Base-by-base conservation (phyloP, 2,888 invertebrate genomes). In the Synergus itoensis region DNA sequence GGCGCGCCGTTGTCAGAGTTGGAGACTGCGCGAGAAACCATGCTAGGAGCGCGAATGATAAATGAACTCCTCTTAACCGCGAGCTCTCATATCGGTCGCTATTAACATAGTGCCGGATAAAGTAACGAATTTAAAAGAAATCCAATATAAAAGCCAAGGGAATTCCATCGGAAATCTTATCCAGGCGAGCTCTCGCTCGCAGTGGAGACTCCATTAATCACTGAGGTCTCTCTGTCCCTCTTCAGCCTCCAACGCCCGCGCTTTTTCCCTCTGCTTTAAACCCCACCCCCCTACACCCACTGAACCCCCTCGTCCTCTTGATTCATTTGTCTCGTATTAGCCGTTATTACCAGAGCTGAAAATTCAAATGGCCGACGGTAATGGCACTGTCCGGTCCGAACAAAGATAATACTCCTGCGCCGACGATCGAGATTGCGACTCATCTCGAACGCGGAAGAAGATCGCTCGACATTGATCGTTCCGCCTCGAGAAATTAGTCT, bases 101-200 rank as follows among this genome's bases (percentile, higher is more conserved):
- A 91, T 91, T 91, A 91, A 91, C 91, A 92, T 91, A 92, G 89
- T 88, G 88, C 89, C 89, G 91, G 91, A 90, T 91, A 91, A 91
- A 91, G 90, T 90, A 91, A 91, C 91, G 90, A 91, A 91, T 91
- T 91, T 91, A 89, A 91, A 91, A 91, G 89, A 91, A 91, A 91
- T 90, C 89, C 88, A 91, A 91, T 90, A 91, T 91, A 91, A 91
- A 91, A 90, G 91, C 89, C 86, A 87, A 89, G 90, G 88, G 90
- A 91, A 91, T 92, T 91, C 91, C 92, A 91, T 90, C 90, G 89
- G 89, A 91, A 92, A 92, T 92, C 89, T 92, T 91, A 92, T 92
- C 92, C 90, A 84, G 85, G 79, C 87, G 88, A 88, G 88, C 89
- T 89, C 89, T 89, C 88, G 89, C 90, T 90, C 89, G 89, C 86